Conservation (phyloP, 2,888 invertebrate genomes). For the Oasisia sp. region DNA sequence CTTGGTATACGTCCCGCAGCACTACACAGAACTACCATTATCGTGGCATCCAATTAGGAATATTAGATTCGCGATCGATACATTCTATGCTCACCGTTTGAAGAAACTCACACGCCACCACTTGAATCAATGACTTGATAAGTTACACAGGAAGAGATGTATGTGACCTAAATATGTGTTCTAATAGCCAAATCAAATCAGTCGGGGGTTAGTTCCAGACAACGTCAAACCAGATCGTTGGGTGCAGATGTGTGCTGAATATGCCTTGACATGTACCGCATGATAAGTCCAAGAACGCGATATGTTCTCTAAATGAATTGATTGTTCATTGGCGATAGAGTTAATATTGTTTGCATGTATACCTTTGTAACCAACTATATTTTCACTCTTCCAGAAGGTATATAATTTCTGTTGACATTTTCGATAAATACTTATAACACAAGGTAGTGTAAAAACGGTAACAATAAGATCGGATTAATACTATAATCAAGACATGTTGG, state of each 20-base stretch:
- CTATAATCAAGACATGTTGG: too few relatives aligned
- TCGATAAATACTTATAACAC: too few relatives aligned
- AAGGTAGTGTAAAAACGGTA: too few relatives aligned
- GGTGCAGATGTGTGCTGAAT: background rate
- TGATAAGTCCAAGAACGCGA: too few relatives aligned
- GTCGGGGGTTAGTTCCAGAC: background rate
- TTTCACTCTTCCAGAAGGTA: too few relatives aligned
- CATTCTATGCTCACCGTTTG: background rate
- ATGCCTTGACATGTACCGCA: background rate
- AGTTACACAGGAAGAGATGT: background rate
- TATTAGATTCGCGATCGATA: background rate
- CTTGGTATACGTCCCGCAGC: background rate
- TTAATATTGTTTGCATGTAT: too few relatives aligned
- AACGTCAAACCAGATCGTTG: background rate
- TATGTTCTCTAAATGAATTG: too few relatives aligned
- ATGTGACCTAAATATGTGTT: background rate
- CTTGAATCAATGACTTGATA: background rate
- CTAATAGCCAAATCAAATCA: background rate
- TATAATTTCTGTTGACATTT: too few relatives aligned
- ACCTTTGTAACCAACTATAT: too few relatives aligned
- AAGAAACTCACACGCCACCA: background rate
- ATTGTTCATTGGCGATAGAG: too few relatives aligned
- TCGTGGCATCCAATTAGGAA: background rate
- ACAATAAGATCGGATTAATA: too few relatives aligned
- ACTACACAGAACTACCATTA: background rate